Conservation (phyloP, 2,113 vertebrate species). For the Alaudala cheleensis region DNA sequence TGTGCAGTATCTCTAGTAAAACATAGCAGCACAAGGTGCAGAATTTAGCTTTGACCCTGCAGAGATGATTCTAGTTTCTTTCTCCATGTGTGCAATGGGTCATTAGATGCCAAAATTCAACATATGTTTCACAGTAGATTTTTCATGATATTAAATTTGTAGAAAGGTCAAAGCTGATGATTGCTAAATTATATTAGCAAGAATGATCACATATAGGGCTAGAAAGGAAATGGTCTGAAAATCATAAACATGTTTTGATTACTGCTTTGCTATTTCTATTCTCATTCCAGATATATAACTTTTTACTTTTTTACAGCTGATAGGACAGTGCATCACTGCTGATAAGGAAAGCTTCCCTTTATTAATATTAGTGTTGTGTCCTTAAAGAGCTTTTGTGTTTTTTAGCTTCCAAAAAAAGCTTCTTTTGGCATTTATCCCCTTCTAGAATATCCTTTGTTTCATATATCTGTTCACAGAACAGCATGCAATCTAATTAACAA, state of each 20-base stretch:
- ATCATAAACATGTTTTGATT: not conserved
- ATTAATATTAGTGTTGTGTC: not conserved
- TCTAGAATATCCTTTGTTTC: slow-evolving; percentile 25
- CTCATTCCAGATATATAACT: not conserved
- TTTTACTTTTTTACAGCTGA: not conserved
- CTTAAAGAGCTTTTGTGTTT: not conserved
- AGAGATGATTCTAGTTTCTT: not conserved
- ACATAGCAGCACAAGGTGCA: not conserved
- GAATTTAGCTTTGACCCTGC: not conserved
- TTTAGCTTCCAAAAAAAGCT: not conserved
- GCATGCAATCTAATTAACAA: slow-evolving; percentile 14
- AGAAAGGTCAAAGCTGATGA: not conserved
- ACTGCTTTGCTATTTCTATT: not conserved
- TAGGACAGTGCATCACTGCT: not conserved
- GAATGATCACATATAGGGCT: not conserved
- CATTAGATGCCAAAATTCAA: not conserved
- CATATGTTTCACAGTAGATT: not conserved
- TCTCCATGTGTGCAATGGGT: not conserved
- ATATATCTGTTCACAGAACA: slow-evolving; percentile 10
- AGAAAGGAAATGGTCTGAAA: not conserved
- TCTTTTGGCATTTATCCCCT: not conserved
- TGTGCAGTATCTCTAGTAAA: not conserved
- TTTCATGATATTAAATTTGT: not conserved
- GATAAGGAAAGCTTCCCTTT: slow-evolving; percentile 20
- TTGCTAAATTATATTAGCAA: not conserved